Conservation (phyloP, 1,140 invertebrate genomes). For the Panonychus citri region DNA sequence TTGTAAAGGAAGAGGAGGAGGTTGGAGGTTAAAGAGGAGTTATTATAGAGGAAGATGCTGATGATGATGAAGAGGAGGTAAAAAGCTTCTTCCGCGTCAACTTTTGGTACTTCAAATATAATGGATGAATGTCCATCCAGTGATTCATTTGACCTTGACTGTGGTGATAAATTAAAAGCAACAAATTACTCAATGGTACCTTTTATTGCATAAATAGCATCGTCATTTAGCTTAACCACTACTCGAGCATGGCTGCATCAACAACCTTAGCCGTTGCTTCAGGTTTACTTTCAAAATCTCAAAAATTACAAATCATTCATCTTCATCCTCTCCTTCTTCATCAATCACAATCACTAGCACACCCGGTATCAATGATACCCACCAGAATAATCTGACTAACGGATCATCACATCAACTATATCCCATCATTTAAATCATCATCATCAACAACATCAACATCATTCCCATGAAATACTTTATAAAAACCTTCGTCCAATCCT, state of each 20-base stretch:
- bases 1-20: too few species aligned
- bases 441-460: not conserved
- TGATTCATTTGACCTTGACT: too few species aligned
- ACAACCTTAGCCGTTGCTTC: constrained; percentile 1
- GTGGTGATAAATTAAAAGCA: too few species aligned
- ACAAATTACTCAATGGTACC: not conserved
- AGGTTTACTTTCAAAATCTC: not conserved
- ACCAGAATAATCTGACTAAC: not conserved
- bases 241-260: constrained; percentile 9
- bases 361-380: too few species aligned
- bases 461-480: not conserved
- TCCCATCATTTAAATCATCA: not conserved
- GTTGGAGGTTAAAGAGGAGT: too few species aligned
- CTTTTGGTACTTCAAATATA: too few species aligned
- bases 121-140: too few species aligned
- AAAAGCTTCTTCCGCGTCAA: too few species aligned
- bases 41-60: too few species aligned
- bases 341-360: not conserved
- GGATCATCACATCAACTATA: not conserved
- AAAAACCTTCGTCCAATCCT: not conserved
- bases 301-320: not conserved
- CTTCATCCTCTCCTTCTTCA: not conserved
- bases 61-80: too few species aligned
- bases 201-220: not conserved
- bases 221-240: constrained; percentile 1